Evolutionary conservation across 2,888 invertebrate genomes (phyloP).

Genomic region (Lycaena phlaeas): DNA sequence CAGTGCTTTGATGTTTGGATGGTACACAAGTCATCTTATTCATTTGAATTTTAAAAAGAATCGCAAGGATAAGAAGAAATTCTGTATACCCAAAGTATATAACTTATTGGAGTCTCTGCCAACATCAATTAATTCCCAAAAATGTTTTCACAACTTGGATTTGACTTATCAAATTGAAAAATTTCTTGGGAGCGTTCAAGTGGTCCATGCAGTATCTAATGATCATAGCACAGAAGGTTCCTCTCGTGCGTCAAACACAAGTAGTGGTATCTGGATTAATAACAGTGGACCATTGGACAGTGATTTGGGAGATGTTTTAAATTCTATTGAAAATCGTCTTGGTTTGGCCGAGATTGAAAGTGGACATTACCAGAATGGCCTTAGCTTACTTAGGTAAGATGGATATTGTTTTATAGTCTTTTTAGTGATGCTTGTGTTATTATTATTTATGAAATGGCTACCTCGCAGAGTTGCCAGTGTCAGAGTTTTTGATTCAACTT

Average conservation of each 20-base stretch:
- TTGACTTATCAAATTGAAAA: conserved; percentile 34
- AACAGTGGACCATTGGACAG: conserved; percentile 37
- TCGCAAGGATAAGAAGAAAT: conserved; percentile 24
- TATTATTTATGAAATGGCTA: too few species aligned
- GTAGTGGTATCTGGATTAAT: conserved; percentile 22
- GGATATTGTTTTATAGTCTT: too few species aligned
- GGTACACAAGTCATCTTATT: conserved; percentile 75
- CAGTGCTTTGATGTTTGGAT: conserved; percentile 74
- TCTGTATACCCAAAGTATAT: conserved; percentile 22
- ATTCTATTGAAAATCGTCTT: conserved; percentile 74
- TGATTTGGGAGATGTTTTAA: conserved; percentile 67
- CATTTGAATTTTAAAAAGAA: conserved; percentile 46
- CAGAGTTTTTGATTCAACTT: too few species aligned
- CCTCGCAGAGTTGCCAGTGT: too few species aligned
- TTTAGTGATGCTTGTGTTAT: too few species aligned
- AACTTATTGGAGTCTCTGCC: conserved; percentile 26
- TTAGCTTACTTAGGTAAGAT: conserved; percentile 67
- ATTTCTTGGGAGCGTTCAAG: conserved; percentile 35
- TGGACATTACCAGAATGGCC: conserved; percentile 64
- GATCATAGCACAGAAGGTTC: conserved; percentile 30
- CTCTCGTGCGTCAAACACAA: conserved; percentile 19
- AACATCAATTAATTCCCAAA: conserved; percentile 9
- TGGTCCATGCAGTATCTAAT: conserved; percentile 53
- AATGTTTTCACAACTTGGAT: conserved; percentile 21
- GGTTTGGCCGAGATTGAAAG: conserved; percentile 74